These are phyloP conservation scores for Chiropotes sagulatus DNA, from an alignment of 2,797 vertebrate genomes.

Conservation along the genomic window DNA sequence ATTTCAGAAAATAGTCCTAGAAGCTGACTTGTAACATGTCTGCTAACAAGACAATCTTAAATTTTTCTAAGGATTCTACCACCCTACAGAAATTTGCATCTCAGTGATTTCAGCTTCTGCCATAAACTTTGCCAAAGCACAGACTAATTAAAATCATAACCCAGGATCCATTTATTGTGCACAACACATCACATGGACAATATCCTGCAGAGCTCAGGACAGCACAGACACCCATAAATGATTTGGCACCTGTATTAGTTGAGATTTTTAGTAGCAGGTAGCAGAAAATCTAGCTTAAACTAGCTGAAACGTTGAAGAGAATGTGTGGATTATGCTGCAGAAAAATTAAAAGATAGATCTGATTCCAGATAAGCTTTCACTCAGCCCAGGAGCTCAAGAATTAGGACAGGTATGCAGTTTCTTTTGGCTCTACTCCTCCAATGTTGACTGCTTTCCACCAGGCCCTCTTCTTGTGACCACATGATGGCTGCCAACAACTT, in stretches of 20 bases:
- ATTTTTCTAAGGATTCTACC: not conserved
- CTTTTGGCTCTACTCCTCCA: not conserved
- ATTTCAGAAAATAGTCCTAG: conserved; percentile 41
- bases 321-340: not conserved
- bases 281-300: not conserved
- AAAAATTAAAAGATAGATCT: not conserved
- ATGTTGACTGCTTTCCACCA: not conserved
- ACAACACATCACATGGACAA: conserved; percentile 93
- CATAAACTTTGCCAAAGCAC: conserved; percentile 90
- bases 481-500: not conserved
- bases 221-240: conserved; percentile 92
- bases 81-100: not conserved
- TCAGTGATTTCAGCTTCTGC: conserved; percentile 83
- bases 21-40: not conserved
- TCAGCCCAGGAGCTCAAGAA: not conserved
- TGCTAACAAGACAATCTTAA: not conserved
- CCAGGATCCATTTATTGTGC: conserved; percentile 95
- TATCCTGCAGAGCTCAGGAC: conserved; percentile 91
- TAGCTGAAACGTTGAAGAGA: not conserved
- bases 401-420: not conserved
- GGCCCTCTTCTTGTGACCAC: not conserved
- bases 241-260: conserved; percentile 88
- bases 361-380: not conserved
- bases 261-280: not conserved
- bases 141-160: conserved; percentile 92